These are phyloP conservation scores for Rosalia funebris DNA, from an alignment of 2,888 invertebrate species.

Conservation along the genomic window DNA sequence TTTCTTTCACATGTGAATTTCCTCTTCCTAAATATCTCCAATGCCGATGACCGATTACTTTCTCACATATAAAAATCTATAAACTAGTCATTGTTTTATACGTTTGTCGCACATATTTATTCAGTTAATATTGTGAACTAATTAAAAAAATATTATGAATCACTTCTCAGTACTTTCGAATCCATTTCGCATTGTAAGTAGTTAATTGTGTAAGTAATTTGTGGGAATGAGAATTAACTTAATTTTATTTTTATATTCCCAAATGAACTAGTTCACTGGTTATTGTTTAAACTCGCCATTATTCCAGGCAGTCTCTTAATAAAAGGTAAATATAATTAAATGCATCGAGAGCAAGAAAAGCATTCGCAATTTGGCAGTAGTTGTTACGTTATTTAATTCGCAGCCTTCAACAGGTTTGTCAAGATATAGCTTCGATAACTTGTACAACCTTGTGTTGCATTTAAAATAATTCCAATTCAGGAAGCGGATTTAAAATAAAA, in stretches of 20 bases:
- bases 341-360: no score
- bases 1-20: slow-evolving; percentile 17
- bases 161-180: slow-evolving; percentile 48
- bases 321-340: no score
- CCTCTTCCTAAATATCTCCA: slow-evolving; percentile 22
- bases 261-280: slow-evolving; percentile 13
- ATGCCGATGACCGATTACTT: slow-evolving; percentile 4
- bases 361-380: no score
- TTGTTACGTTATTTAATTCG: no score
- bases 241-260: slow-evolving; percentile 15
- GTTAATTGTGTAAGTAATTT: slow-evolving; percentile 3
- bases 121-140: slow-evolving; percentile 2
- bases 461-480: slow-evolving; percentile 17
- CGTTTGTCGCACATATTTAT: slow-evolving; percentile 8
- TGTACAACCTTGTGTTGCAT: slow-evolving; percentile 16
- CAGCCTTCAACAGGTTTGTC: neutral
- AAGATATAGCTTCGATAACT: slow-evolving; percentile 1
- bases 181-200: slow-evolving; percentile 33
- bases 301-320: neutral
- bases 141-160: slow-evolving; percentile 33
- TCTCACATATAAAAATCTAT: slow-evolving; percentile 13
- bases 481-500: slow-evolving; percentile 14
- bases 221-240: slow-evolving; percentile 17
- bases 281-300: neutral
- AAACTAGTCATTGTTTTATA: slow-evolving; percentile 5